phyloP scores from a whole-genome alignment of 2,797 vertebrate genomes.

The Alosa sapidissima region DNA sequence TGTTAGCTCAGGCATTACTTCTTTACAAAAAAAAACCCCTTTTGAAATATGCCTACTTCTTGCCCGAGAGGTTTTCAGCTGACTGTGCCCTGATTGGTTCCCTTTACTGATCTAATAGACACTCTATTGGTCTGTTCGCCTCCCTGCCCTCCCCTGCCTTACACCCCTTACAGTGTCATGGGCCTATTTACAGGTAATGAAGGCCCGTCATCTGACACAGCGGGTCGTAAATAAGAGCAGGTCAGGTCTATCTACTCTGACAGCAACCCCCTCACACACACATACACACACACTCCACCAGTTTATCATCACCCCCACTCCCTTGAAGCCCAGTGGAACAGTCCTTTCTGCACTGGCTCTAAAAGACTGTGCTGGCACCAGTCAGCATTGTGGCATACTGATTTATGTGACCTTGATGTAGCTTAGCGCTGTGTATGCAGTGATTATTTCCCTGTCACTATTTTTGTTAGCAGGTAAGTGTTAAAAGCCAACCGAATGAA shows the following conservation, averaged over 20 bases:
- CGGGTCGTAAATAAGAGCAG: constrained; percentile 70
- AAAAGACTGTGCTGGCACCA: constrained; percentile 74
- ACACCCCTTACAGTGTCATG: constrained; percentile 30
- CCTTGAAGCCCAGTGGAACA: constrained; percentile 56
- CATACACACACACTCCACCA: constrained; percentile 32
- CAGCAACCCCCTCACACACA: constrained; percentile 52
- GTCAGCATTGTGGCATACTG: constrained; percentile 74
- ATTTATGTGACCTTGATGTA: constrained; percentile 80
- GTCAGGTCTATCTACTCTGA: constrained; percentile 65
- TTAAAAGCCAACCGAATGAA: constrained; percentile 61
- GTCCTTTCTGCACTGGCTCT: constrained; percentile 55
- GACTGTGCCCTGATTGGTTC: neutral
- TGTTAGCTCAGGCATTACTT: neutral
- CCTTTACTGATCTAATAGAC: neutral
- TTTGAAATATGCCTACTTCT: neutral
- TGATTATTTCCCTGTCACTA: constrained; percentile 80
- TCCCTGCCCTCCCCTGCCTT: constrained; percentile 32
- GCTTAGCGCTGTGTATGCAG: constrained; percentile 63
- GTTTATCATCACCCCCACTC: constrained; percentile 31
- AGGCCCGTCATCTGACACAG: constrained; percentile 64
- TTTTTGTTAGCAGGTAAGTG: constrained; percentile 75
- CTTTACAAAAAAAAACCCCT: neutral
- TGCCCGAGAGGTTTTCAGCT: neutral
- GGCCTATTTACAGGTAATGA: constrained; percentile 65
- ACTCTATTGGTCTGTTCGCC: neutral